phyloP scores from a whole-genome alignment of 2,113 vertebrate genomes.

The Struthio camelus region DNA sequence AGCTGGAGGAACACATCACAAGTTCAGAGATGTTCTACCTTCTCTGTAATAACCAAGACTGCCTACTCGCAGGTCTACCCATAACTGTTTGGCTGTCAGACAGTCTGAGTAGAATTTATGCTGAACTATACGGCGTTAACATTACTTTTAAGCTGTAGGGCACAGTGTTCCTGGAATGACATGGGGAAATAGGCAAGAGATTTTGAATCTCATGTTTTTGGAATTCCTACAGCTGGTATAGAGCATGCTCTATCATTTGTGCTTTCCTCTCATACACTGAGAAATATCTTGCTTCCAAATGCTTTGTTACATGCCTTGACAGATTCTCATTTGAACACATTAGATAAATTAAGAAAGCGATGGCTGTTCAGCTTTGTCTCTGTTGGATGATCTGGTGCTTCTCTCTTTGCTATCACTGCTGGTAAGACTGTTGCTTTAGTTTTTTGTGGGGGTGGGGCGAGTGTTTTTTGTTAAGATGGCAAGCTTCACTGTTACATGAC shows the following conservation, averaged over 20 bases:
- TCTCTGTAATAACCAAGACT: background rate
- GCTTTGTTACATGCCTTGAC: background rate
- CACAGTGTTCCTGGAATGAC: background rate
- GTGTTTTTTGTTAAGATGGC: background rate
- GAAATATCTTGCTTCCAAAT: background rate
- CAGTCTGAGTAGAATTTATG: background rate
- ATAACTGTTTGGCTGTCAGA: background rate
- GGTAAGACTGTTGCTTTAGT: background rate
- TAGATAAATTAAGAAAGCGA: background rate
- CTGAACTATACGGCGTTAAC: background rate
- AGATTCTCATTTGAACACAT: background rate
- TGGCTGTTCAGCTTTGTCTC: background rate
- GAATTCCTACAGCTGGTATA: background rate
- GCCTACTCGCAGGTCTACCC: background rate
- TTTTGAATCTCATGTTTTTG: background rate
- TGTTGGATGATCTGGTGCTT: background rate
- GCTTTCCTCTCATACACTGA: background rate
- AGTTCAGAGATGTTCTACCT: background rate
- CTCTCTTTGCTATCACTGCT: background rate
- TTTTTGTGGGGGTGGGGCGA: background rate
- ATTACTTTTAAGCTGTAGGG: background rate
- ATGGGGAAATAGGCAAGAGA: background rate
- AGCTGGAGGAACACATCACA: background rate
- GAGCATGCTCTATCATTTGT: background rate
- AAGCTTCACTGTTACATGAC: background rate